Evolutionary conservation across 2,113 vertebrate genomes (phyloP), one percentile per base, ranked within the genome.

Genomic region (Acanthochromis polyacanthus): DNA sequence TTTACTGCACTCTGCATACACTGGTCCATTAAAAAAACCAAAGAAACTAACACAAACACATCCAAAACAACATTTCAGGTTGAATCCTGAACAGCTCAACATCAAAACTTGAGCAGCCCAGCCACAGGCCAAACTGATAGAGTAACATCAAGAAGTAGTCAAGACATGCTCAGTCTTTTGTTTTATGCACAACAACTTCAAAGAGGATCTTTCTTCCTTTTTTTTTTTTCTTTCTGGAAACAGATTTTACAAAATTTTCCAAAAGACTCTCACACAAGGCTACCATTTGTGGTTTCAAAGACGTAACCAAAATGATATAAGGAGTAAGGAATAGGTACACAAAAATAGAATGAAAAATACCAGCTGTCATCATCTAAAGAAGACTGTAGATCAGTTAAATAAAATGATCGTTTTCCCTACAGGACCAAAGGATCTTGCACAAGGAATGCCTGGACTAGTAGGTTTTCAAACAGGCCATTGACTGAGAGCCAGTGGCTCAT

Each of bases 381-480:
- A 59, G 7, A 58, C 53, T 73, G 58, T 56, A 48, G 16, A 58
- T 43, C 12, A 58, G 32, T 38, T 78, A 50, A 50, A 68, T 46
- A 48, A 73, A 48, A 66, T 30, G 9, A 71, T 68, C 16, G 63
- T 80, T 53, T 79, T 15, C 20, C 59, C 50, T 51, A 50, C 30
- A 50, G 59, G 65, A 66, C 23, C 48, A 60, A 69, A 71, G 46
- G 52, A 43, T 58, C 57, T 57, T 52, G 50, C 63, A 61, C 43
- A 20, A 70, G 45, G 15, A 15, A 38, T 16, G 56, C 36, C 30
- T 23, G 11, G 69, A 81, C 38, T 59, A 53, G 40, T 46, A 56
- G 51, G 51, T 40, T 82, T 88, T 91, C 53, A 87, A 89, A 92
- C 64, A 60, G 73, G 59, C 83, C 63, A 87, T 58, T 90, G 86